Conservation (phyloP, 2,888 invertebrate species). For the Sphinx pinastri region DNA sequence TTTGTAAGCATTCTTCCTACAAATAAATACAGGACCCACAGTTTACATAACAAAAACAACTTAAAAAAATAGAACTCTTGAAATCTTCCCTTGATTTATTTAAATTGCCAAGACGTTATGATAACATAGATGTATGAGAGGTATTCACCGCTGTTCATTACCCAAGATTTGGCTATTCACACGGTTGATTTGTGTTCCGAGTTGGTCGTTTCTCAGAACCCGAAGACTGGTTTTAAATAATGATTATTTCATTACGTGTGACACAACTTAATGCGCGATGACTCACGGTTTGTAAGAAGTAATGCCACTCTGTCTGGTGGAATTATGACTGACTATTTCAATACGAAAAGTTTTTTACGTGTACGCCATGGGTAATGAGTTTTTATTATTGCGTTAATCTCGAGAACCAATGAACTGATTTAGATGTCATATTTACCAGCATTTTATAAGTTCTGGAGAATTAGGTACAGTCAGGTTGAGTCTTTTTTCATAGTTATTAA, state of each 20-base stretch:
- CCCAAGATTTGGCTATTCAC: conserved; percentile 12
- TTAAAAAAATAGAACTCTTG: neutral
- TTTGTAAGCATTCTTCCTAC: no score
- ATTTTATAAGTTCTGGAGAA: neutral
- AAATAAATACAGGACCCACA: no score
- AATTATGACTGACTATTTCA: neutral
- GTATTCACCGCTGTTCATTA: conserved; percentile 3
- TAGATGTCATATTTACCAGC: no score
- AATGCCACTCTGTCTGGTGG: conserved; percentile 27
- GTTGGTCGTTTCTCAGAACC: conserved; percentile 46
- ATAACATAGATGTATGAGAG: neutral
- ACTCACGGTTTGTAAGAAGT: conserved; percentile 50
- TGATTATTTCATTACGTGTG: conserved; percentile 51
- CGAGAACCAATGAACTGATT: no score
- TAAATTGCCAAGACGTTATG: neutral
- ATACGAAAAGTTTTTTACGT: neutral
- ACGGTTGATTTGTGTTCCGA: conserved; percentile 15
- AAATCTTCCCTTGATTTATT: neutral
- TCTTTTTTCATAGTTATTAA: no score
- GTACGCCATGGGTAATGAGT: no score
- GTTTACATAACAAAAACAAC: neutral
- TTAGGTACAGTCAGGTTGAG: neutral
- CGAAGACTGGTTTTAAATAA: conserved; percentile 44
- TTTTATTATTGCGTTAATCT: neutral
- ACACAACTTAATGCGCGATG: conserved; percentile 43